These are phyloP conservation scores for Xerus inauris DNA, from an alignment of 2,113 vertebrate genomes.

Conservation along the genomic window DNA sequence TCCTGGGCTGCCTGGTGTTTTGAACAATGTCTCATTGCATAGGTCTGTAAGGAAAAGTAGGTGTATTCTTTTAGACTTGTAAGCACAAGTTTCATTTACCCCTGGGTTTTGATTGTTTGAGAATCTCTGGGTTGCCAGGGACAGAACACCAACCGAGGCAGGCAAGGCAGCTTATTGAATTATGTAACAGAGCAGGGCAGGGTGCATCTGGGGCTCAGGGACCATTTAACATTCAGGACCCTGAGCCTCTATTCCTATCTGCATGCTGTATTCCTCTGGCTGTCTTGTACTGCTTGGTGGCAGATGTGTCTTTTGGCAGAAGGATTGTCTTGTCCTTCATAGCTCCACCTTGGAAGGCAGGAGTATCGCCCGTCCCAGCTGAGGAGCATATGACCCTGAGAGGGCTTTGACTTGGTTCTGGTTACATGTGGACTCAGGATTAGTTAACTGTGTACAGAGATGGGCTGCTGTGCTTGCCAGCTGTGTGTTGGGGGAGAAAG, in stretches of 20 bases:
- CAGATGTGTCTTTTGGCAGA: neutral
- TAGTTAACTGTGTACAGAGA: neutral
- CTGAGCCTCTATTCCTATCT: neutral
- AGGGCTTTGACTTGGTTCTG: neutral
- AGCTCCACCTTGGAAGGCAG: neutral
- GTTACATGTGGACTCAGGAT: neutral
- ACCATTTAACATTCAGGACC: neutral
- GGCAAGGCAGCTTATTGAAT: neutral
- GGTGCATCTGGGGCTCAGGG: neutral
- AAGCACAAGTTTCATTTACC: neutral
- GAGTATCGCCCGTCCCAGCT: neutral
- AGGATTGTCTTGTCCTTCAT: neutral
- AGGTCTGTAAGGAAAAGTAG: neutral
- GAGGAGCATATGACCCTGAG: accelerated
- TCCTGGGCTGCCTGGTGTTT: neutral
- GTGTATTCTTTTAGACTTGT: neutral
- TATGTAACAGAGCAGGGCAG: neutral
- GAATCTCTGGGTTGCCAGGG: neutral
- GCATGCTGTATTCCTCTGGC: neutral
- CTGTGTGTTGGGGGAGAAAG: neutral
- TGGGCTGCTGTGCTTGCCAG: neutral
- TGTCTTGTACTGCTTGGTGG: neutral
- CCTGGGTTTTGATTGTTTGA: neutral
- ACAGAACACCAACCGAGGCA: neutral
- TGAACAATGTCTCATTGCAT: neutral